phyloP scores from a whole-genome alignment of 1,140 invertebrate genomes.

The Melipona quadrifasciata region DNA sequence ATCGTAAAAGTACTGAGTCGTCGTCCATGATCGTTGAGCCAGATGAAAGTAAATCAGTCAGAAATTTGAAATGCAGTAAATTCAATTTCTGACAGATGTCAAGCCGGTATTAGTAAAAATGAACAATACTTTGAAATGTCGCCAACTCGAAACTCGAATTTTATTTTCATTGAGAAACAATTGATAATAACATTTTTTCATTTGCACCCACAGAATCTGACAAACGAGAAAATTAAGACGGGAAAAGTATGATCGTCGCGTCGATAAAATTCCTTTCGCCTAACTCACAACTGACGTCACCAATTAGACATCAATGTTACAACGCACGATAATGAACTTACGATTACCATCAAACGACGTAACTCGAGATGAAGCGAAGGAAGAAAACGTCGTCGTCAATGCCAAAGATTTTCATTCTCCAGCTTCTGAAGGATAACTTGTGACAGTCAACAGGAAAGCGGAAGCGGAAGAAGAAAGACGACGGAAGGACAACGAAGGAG shows the following conservation, averaged over 20 bases:
- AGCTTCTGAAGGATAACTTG: too few species aligned
- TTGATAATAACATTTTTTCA: too few species aligned
- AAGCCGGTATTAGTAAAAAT: too few species aligned
- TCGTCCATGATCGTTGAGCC: too few species aligned
- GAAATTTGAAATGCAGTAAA: too few species aligned
- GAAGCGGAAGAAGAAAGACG: conserved; percentile 37
- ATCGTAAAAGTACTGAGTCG: not conserved
- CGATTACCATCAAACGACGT: not conserved
- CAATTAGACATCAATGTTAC: not conserved
- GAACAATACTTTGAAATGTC: too few species aligned
- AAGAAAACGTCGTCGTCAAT: conserved; percentile 1
- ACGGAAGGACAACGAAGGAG: conserved; percentile 40
- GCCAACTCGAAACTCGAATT: too few species aligned
- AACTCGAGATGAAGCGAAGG: conserved; percentile 6
- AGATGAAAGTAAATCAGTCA: too few species aligned
- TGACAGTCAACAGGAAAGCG: not conserved
- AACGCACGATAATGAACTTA: not conserved
- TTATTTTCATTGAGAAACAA: too few species aligned
- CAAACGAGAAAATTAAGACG: too few species aligned
- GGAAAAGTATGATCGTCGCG: not conserved
- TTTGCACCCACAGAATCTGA: too few species aligned
- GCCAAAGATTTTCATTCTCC: not conserved
- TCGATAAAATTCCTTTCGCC: not conserved
- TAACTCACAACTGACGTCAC: not conserved
- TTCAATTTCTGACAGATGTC: too few species aligned